Percentiles rank a stretch among this genome's conserved stretches.
Conservation (phyloP, 2,113 vertebrate species). For the Chaetodon trifascialis region DNA sequence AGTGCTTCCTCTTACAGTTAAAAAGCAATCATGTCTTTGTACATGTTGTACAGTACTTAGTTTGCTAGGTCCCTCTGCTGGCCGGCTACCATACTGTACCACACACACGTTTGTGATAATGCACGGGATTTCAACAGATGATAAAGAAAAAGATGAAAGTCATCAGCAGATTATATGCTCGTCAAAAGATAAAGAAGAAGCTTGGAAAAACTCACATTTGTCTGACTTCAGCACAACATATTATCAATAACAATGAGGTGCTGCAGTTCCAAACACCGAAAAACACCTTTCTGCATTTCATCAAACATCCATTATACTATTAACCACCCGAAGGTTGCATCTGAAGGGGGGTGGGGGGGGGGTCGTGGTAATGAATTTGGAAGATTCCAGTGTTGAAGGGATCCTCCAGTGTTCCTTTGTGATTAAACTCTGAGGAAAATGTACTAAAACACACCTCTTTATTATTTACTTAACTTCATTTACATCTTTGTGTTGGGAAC, state of each 20-base stretch:
- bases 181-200: background rate
- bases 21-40: slow-evolving; percentile 21
- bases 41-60: slow-evolving; percentile 57
- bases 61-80: slow-evolving; percentile 81
- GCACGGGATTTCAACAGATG: slow-evolving; percentile 4
- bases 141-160: background rate
- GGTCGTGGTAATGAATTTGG: background rate
- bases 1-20: slow-evolving; percentile 68
- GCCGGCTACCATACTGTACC: slow-evolving; percentile 61
- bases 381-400: background rate
- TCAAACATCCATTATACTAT: slow-evolving; percentile 7
- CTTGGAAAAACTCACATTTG: background rate
- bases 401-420: slow-evolving; percentile 25
- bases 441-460: background rate
- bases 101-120: background rate
- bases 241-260: background rate
- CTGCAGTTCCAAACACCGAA: background rate
- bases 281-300: slow-evolving; percentile 2
- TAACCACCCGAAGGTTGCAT: background rate
- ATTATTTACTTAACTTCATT: slow-evolving; percentile 16
- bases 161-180: background rate
- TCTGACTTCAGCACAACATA: background rate
- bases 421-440: slow-evolving; percentile 3
- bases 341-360: background rate
- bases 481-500: slow-evolving; percentile 35